These are phyloP conservation scores for Ormyrus labotus DNA, from an alignment of 2,888 invertebrate species.

Conservation along the genomic window DNA sequence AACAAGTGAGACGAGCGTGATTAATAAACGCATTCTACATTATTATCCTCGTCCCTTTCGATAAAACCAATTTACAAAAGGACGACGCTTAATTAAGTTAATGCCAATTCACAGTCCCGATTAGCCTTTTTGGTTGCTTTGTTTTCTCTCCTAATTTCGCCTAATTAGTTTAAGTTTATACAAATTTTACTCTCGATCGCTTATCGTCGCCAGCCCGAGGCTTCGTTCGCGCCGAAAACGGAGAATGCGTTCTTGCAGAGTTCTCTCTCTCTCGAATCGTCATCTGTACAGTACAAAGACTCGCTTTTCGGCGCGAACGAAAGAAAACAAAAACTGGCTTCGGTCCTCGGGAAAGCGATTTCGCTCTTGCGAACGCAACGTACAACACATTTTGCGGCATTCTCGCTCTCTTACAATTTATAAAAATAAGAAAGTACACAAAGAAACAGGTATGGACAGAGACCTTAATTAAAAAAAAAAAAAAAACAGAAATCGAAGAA, in stretches of 20 bases:
- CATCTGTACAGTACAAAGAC: background rate
- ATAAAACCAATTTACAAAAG: slow-evolving; percentile 30
- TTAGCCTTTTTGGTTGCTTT: slow-evolving; percentile 36
- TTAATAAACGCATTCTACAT: slow-evolving; percentile 18
- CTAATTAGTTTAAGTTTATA: slow-evolving; percentile 28
- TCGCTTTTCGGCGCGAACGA: background rate
- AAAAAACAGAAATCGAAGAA: slow-evolving; percentile 30
- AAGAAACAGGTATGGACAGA: slow-evolving; percentile 28
- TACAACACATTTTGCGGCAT: slow-evolving; percentile 18
- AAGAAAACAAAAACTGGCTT: slow-evolving; percentile 1
- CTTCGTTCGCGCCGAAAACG: background rate
- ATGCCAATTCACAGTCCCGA: slow-evolving; percentile 52
- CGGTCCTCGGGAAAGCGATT: too few relatives aligned
- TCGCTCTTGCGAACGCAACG: background rate
- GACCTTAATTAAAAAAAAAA: slow-evolving; percentile 24
- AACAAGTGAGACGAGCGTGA: slow-evolving; percentile 45
- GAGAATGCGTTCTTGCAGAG: background rate
- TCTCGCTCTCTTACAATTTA: slow-evolving; percentile 22
- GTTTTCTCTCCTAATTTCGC: slow-evolving; percentile 20
- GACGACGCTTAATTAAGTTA: slow-evolving; percentile 42
- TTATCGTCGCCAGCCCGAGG: background rate
- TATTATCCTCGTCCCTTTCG: background rate
- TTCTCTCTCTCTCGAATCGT: background rate
- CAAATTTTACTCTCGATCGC: slow-evolving; percentile 19
- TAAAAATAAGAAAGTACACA: slow-evolving; percentile 8